phyloP scores from a whole-genome alignment of 2,797 vertebrate genomes.

The Monodelphis domestica region DNA sequence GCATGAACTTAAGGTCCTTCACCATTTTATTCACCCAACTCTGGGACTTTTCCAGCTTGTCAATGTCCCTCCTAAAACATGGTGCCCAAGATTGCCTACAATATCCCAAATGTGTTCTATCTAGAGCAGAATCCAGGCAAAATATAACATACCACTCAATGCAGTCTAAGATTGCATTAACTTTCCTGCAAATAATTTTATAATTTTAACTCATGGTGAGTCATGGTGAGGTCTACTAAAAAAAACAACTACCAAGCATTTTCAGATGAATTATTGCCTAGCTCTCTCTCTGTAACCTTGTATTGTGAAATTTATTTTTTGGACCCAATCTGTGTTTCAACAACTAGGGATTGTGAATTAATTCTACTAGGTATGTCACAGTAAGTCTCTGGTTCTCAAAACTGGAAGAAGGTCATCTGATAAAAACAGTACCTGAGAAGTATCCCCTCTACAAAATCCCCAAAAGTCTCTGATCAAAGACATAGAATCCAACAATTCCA shows the following conservation, averaged over 20 bases:
- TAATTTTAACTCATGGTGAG: background rate
- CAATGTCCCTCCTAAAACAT: background rate
- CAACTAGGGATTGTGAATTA: background rate
- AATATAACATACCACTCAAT: background rate
- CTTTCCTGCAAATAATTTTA: background rate
- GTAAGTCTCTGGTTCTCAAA: background rate
- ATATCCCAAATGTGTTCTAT: background rate
- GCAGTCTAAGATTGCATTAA: background rate
- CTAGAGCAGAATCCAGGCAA: background rate
- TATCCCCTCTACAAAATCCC: background rate
- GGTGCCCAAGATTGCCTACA: background rate
- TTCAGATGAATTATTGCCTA: background rate
- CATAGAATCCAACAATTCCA: background rate
- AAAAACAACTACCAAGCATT: background rate
- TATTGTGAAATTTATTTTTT: background rate
- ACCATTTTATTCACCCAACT: background rate
- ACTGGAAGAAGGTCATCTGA: background rate
- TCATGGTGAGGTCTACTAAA: background rate
- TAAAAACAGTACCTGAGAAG: background rate
- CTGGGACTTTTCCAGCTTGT: background rate
- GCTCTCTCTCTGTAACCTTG: background rate
- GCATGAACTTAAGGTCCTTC: background rate
- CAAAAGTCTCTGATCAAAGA: background rate
- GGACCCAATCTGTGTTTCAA: background rate
- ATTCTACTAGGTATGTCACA: background rate